Evolutionary conservation across 92 coral and sea anemone genomes (phyloP), one percentile per base, ranked within the genome.

Genomic region (Pocillopora meandrina): DNA sequence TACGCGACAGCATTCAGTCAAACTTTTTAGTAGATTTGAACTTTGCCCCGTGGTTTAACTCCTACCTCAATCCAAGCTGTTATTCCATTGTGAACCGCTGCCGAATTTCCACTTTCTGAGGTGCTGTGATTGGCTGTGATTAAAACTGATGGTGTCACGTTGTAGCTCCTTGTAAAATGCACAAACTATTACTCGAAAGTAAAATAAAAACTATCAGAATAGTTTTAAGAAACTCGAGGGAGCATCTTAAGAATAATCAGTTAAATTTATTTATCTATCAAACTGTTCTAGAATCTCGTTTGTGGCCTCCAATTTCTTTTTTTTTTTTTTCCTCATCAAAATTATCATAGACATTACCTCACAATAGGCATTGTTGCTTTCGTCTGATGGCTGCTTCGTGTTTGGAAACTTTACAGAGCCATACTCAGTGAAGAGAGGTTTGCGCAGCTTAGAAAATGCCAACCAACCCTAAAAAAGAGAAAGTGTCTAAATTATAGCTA

Each of bases 381-480:
- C 72, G 5, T 67, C 72, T 67, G 13, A 26, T 67, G 72, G 72
- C 14, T 34, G 72, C 47, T 67, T 67, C 11, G 72, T 67, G 19
- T 26, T 67, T 19, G 33, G 18, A 63, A 93, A 90, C 71, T 80
- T 16, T 7, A 65, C 87, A n/a, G 86, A 80, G 34, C 93, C 96
- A 59, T 90, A 90, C 76, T 92, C 95, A 49, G 87, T 76, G 76
- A 92, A 92, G 21, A 89, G 63, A 3, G 95, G 95, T 15, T 75
- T 85, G 60, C 90, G 88, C 2, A 93, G 92, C 12, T 59, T 42
- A 64, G 85, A 93, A 74, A 93, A 90, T 17, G 95, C 86, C 76
- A 91, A 61, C 95, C 95, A 91, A 79, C 89, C 70, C 95, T 91
- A 82, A 14, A 67, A 77, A n/a, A 74, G 10, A 19, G 17, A 26